phyloP scores from a whole-genome alignment of 2,113 vertebrate genomes.

The Oreochromis aureus region DNA sequence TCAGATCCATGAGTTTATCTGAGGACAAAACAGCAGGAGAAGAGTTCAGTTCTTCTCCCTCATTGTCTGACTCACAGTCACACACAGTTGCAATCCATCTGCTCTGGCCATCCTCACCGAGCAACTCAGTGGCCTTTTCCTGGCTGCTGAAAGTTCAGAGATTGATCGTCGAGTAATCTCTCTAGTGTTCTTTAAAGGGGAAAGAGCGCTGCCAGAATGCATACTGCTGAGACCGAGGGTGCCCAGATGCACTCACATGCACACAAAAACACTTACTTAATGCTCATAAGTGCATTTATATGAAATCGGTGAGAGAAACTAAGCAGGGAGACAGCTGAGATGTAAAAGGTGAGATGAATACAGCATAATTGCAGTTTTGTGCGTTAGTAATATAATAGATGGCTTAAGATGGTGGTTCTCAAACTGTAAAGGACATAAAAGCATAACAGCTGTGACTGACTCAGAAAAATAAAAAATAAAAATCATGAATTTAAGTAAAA shows the following conservation, averaged over 20 bases:
- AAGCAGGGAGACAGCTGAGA: neutral
- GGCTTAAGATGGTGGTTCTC: neutral
- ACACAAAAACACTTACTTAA: neutral
- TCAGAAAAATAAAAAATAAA: neutral
- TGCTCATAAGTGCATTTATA: neutral
- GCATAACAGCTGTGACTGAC: neutral
- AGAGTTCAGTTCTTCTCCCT: constrained; percentile 36
- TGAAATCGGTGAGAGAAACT: neutral
- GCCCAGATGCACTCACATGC: constrained; percentile 5
- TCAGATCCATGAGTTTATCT: constrained; percentile 64
- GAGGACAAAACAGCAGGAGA: constrained; percentile 45
- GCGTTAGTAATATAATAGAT: neutral
- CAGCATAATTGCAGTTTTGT: neutral
- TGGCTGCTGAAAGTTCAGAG: constrained; percentile 30
- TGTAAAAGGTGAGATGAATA: neutral
- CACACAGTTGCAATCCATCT: constrained; percentile 61
- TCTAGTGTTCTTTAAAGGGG: constrained; percentile 1
- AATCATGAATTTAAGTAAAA: neutral
- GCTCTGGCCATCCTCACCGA: constrained; percentile 52
- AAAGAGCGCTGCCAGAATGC: constrained; percentile 8
- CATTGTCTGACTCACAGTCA: constrained; percentile 49
- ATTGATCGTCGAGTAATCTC: constrained; percentile 24
- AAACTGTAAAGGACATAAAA: neutral
- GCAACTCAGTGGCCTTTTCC: constrained; percentile 40
- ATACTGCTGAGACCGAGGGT: constrained; percentile 1